Base-by-base conservation (phyloP, 30 jellyfish, hydroid and myxozoan species). In the Cassiopea andromeda region DNA sequence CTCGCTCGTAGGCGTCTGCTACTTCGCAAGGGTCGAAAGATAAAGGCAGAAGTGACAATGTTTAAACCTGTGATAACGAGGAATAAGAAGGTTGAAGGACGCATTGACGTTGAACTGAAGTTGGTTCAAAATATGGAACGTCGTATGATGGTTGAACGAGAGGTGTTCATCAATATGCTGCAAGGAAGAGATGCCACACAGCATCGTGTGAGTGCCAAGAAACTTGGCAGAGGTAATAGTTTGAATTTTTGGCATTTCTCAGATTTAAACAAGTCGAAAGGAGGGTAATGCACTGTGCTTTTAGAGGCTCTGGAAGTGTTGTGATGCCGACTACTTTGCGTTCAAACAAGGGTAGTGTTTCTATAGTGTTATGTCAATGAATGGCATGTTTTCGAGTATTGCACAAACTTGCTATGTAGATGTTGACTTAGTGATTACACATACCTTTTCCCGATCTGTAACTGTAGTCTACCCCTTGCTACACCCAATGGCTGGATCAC, bases 1-100 rank as follows among this genome's bases (percentile, higher is more conserved):
- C 94, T 95, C 15, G 99, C 99, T 4, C 87, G 64, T 59, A 84
- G 88, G 64, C 91, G 99, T 19, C 78, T 95, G 60, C 60, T 87
- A 70, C 75, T 76, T 44, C 85, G 92, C 48, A 87, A 73, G 64
- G 97, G 92, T 8, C 88, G 80, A 19, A 89, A 75, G 50, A 16
- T 64, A n/a, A 71, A 19, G 27, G 15, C 67, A 7, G 92, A 89
- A 54, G 73, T 49, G 44, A 59, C 17, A 12, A 6, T 81, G 0
- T 89, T 89, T 64, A 68, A 59, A 17, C 97, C 92, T 2, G 83
- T 82, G 12, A 64, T 64, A 15, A 17, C 61, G 2, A 76, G 82
- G 44, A 60, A 48, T 19, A 89, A 89, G 83, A 74, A 72, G 44
- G 64, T 70, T 12, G 81, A 46, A 0, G 97, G 97, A 48, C 75